Evolutionary conservation across 2,888 invertebrate genomes (phyloP).

Genomic region (Ditylenchus weischeri): DNA sequence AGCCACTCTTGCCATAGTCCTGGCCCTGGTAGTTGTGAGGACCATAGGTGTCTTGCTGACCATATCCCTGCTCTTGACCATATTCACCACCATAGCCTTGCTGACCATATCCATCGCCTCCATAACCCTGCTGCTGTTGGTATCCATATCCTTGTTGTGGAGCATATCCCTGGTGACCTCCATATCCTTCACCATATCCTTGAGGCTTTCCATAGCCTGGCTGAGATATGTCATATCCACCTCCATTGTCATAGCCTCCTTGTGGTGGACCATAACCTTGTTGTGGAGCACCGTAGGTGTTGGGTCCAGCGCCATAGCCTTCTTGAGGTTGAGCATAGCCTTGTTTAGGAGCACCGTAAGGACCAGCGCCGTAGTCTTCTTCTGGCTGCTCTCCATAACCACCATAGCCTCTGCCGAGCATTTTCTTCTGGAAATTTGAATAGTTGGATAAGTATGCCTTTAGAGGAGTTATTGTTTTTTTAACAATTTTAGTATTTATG

Average conservation of each 20-base stretch:
- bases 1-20: not conserved
- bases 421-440: not conserved
- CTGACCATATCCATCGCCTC: not conserved
- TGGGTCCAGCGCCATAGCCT: not conserved
- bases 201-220: too few species aligned
- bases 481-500: too few species aligned
- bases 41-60: not conserved
- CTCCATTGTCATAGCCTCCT: not conserved
- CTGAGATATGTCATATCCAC: not conserved
- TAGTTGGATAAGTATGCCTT: too few species aligned
- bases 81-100: not conserved
- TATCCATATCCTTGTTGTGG: not conserved
- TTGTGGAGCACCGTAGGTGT: not conserved
- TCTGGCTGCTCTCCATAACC: constrained; percentile 4
- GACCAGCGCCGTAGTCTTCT: not conserved
- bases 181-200: not conserved
- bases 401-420: constrained; percentile 3
- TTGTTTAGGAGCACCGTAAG: not conserved
- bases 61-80: constrained; percentile 8
- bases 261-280: constrained; percentile 8
- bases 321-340: constrained; percentile 9
- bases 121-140: not conserved
- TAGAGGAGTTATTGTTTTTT: too few species aligned
- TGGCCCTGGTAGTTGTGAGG: not conserved
- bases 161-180: constrained; percentile 3